Base-by-base conservation (phyloP, 1,140 invertebrate genomes). In the Macrobrachium nipponense region DNA sequence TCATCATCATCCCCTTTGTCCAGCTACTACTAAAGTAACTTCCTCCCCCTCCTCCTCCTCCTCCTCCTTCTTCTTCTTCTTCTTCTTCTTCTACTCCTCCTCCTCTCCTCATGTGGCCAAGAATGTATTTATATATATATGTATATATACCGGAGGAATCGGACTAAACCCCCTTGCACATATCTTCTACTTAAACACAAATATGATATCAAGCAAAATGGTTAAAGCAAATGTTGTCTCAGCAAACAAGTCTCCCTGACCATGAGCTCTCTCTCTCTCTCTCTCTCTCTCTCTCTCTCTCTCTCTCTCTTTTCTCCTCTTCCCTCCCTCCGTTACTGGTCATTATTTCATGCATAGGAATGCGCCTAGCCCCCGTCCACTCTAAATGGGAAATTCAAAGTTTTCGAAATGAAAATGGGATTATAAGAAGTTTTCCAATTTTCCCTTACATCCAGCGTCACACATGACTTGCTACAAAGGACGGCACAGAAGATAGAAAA, bases 351-450 rank as follows among this genome's bases (percentile, higher is more conserved):
- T 86, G 77, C 83, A 86, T 80, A 86, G 77, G 83, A 86, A 86
- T 86, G 83, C 66, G 83, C 76, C 76, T 73, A 75, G 83, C 76
- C 83, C 83, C 83, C 83, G 83, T 86, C 83, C 83, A 86, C 23
- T 86, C 77, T 80, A 86, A 86, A 86, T 80, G 83, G 83, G 83
- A 86, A 86, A 86, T 86, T 86, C 83, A 86, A 86, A 86, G 83
- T 86, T 86, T 86, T 86, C 76, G 83, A 86, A 86, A 86, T 86
- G 76, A 86, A 84, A 86, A 86, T 86, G 61, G 83, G 83, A 86
- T 86, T 86, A 86, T 86, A 86, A 86, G 83, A 86, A 86, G 76
- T 86, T 86, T 86, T 86, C 83, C 83, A 86, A 86, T 86, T 86
- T 86, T 86, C 83, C 77, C 83, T 86, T 86, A 86, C 83, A 86